Conservation (phyloP, 2,888 invertebrate species). For the Clepsis dumicolana region DNA sequence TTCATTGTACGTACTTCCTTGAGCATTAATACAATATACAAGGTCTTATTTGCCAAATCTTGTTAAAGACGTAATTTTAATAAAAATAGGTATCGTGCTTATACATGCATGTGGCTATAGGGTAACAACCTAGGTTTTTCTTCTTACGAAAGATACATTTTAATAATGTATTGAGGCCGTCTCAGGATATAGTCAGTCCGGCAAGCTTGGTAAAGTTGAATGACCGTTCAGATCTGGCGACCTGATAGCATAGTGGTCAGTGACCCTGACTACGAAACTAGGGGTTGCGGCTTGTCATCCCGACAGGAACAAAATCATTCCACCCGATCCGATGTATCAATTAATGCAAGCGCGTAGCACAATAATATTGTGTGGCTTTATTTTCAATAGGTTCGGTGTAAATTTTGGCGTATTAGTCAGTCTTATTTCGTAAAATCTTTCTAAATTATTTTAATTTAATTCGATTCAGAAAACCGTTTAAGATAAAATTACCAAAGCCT, state of each 20-base stretch:
- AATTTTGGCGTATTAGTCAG: too few species aligned
- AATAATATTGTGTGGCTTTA: neutral
- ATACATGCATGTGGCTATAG: neutral
- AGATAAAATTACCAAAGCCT: conserved; percentile 31
- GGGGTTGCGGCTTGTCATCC: neutral
- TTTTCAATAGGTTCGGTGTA: too few species aligned
- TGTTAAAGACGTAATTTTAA: too few species aligned
- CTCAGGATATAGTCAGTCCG: neutral
- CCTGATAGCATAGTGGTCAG: neutral
- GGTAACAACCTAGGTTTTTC: neutral
- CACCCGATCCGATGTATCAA: too few species aligned
- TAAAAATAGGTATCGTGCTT: neutral
- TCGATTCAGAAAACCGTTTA: conserved; percentile 10
- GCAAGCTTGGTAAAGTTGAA: neutral
- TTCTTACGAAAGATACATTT: neutral
- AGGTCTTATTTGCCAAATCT: conserved; percentile 11
- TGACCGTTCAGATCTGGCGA: neutral
- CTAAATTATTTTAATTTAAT: neutral
- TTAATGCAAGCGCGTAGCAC: too few species aligned
- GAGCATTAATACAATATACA: neutral
- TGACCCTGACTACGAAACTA: too few species aligned
- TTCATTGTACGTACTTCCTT: conserved; percentile 14
- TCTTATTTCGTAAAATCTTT: neutral
- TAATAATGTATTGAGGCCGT: neutral
- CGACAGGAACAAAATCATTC: neutral